Percentiles rank a stretch among this genome's conserved stretches.
Evolutionary conservation across 2,888 invertebrate genomes (phyloP).

Genomic region (Chloroclystis v-ata): DNA sequence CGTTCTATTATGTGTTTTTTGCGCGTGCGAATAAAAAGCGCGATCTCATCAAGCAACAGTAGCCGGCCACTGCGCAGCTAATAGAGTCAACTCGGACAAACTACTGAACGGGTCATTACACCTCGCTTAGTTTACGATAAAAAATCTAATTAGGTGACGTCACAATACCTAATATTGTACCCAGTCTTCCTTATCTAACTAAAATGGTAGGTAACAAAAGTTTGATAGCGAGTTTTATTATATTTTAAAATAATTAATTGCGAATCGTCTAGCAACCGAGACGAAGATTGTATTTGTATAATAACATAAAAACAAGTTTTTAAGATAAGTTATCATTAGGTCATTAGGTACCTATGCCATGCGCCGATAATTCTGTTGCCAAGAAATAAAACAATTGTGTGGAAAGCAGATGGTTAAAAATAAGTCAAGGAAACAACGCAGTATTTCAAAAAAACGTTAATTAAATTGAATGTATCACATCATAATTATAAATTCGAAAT

Average conservation of each 20-base stretch:
- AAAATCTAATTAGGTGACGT: constrained; percentile 9
- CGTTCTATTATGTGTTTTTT: not conserved
- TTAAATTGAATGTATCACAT: no score
- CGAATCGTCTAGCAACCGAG: constrained; percentile 7
- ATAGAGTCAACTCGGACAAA: constrained; percentile 4
- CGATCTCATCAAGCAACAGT: constrained; percentile 4
- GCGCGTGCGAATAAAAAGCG: constrained; percentile 5
- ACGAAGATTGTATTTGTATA: no score
- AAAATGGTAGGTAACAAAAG: not conserved
- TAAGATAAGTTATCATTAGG: not conserved
- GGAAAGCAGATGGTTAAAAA: no score
- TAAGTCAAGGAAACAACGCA: no score
- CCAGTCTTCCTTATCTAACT: not conserved
- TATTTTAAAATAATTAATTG: constrained; percentile 4
- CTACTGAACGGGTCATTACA: constrained; percentile 13
- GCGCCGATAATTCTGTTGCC: not conserved
- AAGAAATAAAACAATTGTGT: no score
- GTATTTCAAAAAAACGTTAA: no score
- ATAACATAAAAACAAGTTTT: not conserved
- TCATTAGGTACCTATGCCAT: no score
- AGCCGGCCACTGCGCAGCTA: not conserved
- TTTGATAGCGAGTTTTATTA: not conserved
- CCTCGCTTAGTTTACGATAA: constrained; percentile 5
- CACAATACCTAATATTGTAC: not conserved
- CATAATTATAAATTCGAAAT: no score